A percentile compares a stretch with the other conserved stretches of the same genome.
phyloP scores from a whole-genome alignment of 2,888 invertebrate species.

The Ormia ochracea region DNA sequence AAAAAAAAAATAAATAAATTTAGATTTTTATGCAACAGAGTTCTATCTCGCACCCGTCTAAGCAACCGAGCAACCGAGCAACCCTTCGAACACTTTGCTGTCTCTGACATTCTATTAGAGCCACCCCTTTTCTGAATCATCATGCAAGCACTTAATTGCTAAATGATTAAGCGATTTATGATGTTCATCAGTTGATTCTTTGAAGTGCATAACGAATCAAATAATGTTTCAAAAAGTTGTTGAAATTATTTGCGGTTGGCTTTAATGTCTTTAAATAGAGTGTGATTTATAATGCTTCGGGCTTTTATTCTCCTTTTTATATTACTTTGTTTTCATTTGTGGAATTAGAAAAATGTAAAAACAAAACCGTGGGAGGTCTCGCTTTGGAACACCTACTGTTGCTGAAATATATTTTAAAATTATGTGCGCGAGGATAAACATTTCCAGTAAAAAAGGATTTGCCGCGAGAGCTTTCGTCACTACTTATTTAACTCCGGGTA shows the following conservation, averaged over 20 bases:
- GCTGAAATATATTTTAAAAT: not conserved
- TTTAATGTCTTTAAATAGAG: constrained; percentile 55
- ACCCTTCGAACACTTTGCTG: constrained; percentile 27
- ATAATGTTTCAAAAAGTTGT: constrained; percentile 63
- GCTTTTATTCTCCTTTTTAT: constrained; percentile 18
- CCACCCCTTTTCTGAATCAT: constrained; percentile 20
- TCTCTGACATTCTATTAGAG: not conserved
- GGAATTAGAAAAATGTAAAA: constrained; percentile 20
- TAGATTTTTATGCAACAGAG: not conserved
- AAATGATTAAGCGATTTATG: constrained; percentile 77
- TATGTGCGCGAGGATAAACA: no score
- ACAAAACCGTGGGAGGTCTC: constrained; percentile 52
- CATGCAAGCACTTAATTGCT: constrained; percentile 72
- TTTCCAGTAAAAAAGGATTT: no score
- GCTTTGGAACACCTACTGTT: not conserved
- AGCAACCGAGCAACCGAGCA: constrained; percentile 3
- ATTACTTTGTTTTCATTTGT: not conserved
- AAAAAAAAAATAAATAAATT: constrained; percentile 1
- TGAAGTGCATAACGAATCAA: constrained; percentile 68
- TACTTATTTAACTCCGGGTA: no score
- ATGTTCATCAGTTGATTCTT: constrained; percentile 68
- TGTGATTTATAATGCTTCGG: constrained; percentile 43
- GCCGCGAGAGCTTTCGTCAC: no score
- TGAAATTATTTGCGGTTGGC: constrained; percentile 59
- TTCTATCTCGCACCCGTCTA: not conserved